Percentiles rank a stretch among this genome's conserved stretches.
Evolutionary conservation across 2,888 invertebrate genomes (phyloP).

Genomic region (Polymixis lichenea): DNA sequence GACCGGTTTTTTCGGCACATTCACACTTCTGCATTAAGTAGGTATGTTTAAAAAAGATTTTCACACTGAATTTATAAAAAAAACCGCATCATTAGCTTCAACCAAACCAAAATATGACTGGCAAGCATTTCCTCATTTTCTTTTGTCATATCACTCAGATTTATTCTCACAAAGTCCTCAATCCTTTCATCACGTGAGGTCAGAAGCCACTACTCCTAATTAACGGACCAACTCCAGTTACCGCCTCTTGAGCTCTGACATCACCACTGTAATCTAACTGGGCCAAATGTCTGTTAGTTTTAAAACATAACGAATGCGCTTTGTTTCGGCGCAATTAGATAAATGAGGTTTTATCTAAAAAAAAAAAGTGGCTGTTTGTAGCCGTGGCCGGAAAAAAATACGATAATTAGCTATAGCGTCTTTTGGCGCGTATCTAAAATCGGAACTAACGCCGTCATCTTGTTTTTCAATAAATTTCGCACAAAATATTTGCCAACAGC

Average conservation of each 20-base stretch:
- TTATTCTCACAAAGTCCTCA: background rate
- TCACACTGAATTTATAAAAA: background rate
- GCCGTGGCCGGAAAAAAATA: background rate
- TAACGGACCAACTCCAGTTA: constrained; percentile 31
- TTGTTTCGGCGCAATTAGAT: constrained; percentile 47
- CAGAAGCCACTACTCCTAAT: constrained; percentile 39
- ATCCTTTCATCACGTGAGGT: constrained; percentile 24
- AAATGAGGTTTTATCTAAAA: constrained; percentile 14
- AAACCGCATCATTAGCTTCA: background rate
- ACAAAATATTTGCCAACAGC: background rate
- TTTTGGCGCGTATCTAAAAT: background rate
- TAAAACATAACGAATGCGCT: constrained; percentile 34
- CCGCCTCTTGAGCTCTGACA: constrained; percentile 29
- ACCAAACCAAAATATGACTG: background rate
- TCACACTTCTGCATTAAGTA: background rate
- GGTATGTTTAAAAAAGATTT: background rate
- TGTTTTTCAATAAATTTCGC: background rate
- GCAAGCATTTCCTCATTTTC: no score
- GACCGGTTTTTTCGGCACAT: no score
- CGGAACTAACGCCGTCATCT: background rate
- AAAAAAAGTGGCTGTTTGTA: constrained; percentile 4
- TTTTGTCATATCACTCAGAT: constrained; percentile 1
- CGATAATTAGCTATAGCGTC: background rate
- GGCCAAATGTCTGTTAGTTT: constrained; percentile 40
- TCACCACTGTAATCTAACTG: constrained; percentile 50